Evolutionary conservation across 2,113 vertebrate species (phyloP).

Genomic region (Plecturocebus donacophilus): DNA sequence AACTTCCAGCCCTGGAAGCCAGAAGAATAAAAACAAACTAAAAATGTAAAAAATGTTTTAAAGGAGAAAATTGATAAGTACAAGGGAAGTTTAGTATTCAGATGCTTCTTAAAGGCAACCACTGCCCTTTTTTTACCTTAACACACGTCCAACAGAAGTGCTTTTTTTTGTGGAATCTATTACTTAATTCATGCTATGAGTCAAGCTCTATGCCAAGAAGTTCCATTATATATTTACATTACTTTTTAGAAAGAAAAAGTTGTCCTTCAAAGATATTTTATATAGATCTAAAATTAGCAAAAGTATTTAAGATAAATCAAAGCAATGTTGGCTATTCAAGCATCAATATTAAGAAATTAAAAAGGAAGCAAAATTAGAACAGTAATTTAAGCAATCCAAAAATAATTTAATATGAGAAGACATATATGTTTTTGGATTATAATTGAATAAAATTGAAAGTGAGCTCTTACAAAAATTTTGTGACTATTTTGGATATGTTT

Average conservation of each 20-base stretch:
- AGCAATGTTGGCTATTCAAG: neutral
- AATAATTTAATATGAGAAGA: neutral
- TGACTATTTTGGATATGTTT: neutral
- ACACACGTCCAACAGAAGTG: neutral
- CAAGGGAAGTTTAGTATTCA: neutral
- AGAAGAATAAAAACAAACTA: neutral
- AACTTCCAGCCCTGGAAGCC: neutral
- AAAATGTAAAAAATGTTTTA: neutral
- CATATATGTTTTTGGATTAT: neutral
- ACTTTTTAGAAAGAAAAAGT: neutral
- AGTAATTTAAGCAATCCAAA: constrained; percentile 3
- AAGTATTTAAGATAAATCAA: neutral
- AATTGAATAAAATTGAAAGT: neutral
- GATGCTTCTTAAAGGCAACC: neutral
- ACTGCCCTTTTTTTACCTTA: neutral
- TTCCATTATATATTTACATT: neutral
- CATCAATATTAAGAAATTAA: neutral
- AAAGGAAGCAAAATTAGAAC: neutral
- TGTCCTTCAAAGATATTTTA: neutral
- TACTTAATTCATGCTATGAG: neutral
- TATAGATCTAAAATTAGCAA: constrained; percentile 4
- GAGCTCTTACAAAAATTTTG: neutral
- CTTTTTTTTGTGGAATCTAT: neutral
- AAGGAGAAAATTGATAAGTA: neutral
- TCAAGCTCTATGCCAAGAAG: neutral